phyloP scores from a whole-genome alignment of 2,797 vertebrate species.

The Argya squamiceps region DNA sequence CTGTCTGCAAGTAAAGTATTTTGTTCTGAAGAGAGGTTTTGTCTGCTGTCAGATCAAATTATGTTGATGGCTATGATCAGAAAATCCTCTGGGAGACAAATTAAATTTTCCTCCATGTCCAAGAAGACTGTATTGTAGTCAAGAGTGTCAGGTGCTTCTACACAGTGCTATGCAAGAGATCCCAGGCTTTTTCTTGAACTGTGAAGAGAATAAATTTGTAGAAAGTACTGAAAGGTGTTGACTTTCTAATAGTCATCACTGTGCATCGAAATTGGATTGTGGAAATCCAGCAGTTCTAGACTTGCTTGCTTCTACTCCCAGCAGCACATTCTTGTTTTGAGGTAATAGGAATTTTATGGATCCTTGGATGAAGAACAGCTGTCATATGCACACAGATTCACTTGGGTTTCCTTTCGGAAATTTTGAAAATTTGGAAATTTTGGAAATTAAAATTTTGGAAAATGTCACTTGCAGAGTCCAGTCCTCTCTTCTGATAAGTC shows the following conservation, averaged over 20 bases:
- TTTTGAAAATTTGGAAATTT: background rate
- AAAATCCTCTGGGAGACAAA: background rate
- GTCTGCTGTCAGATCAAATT: slow-evolving; percentile 1
- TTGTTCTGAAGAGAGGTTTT: background rate
- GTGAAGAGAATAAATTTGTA: background rate
- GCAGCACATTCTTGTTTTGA: background rate
- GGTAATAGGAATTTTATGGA: background rate
- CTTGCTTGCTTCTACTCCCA: background rate
- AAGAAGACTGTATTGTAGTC: background rate
- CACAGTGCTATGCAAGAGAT: background rate
- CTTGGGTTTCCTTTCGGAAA: background rate
- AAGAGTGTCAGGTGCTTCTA: background rate
- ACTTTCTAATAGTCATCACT: background rate
- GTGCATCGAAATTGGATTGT: background rate
- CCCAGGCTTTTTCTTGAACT: background rate
- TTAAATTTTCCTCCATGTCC: background rate
- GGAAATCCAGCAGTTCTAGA: background rate
- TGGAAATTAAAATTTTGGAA: background rate
- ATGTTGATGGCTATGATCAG: background rate
- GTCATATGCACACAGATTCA: background rate
- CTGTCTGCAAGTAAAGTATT: background rate
- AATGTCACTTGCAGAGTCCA: background rate
- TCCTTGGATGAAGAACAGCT: background rate
- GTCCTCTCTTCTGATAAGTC: background rate
- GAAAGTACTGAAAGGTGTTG: background rate